Evolutionary conservation across 2,888 invertebrate species (phyloP).

Genomic region (Parochlus steinenii): DNA sequence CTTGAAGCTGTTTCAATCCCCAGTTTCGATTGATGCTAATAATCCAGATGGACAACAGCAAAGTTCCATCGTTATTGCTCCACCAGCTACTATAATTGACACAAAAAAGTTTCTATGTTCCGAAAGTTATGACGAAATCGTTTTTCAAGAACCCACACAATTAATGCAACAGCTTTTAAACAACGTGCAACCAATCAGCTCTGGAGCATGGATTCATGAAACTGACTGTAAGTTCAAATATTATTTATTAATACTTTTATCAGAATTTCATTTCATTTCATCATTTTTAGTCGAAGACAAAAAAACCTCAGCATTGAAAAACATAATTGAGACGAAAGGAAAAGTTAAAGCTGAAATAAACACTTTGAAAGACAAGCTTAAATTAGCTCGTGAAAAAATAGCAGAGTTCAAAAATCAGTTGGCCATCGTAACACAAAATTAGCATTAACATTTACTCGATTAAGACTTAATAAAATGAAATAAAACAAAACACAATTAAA

Average conservation of each 20-base stretch:
- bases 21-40: slow-evolving; percentile 32
- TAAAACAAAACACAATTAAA: background rate
- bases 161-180: slow-evolving; percentile 78
- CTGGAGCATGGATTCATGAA: slow-evolving; percentile 65
- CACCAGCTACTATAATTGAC: slow-evolving; percentile 23
- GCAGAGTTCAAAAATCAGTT: slow-evolving; percentile 67
- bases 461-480: background rate
- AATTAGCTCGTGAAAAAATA: slow-evolving; percentile 72
- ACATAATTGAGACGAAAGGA: slow-evolving; percentile 59
- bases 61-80: slow-evolving; percentile 20
- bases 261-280: slow-evolving; percentile 11
- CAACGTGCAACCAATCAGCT: slow-evolving; percentile 54
- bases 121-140: slow-evolving; percentile 91
- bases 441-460: background rate
- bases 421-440: slow-evolving; percentile 18
- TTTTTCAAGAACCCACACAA: slow-evolving; percentile 80
- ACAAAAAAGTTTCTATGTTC: slow-evolving; percentile 64
- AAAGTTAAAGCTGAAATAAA: slow-evolving; percentile 69
- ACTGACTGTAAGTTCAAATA: slow-evolving; percentile 60
- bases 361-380: slow-evolving; percentile 69
- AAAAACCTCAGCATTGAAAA: slow-evolving; percentile 61
- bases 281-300: slow-evolving; percentile 69
- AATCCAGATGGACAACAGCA: background rate
- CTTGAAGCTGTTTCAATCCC: slow-evolving; percentile 82
- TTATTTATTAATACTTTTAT: slow-evolving; percentile 1